Percentiles rank a stretch among this genome's conserved stretches.
Conservation (phyloP, 2,888 invertebrate species). For the Drosophila pseudotakahashii region DNA sequence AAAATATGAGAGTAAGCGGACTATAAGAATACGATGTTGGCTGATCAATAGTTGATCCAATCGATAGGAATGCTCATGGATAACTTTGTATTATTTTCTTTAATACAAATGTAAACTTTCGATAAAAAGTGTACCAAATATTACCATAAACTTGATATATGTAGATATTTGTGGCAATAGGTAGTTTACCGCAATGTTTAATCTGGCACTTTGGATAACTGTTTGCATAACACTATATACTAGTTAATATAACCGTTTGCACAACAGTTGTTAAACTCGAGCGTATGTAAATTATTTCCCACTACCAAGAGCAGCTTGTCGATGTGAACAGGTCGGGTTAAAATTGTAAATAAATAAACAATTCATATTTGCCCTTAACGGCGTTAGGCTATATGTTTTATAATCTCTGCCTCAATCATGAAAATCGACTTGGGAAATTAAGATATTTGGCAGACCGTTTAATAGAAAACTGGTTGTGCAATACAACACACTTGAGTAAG, state of each 20-base stretch:
- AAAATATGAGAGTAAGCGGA: no score
- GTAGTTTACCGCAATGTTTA: not conserved
- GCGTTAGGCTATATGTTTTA: conserved; percentile 5
- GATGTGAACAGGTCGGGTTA: not conserved
- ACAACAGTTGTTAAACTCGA: conserved; percentile 35
- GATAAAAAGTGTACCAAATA: no score
- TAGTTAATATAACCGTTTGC: conserved; percentile 28
- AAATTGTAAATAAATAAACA: conserved; percentile 17
- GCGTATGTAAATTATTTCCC: conserved; percentile 6
- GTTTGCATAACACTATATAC: conserved; percentile 24
- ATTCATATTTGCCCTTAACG: not conserved
- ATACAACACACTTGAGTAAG: not conserved
- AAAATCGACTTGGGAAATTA: conserved; percentile 8
- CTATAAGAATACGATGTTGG: no score
- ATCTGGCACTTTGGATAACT: conserved; percentile 11
- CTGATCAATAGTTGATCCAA: no score
- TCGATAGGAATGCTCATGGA: no score
- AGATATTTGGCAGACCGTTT: not conserved
- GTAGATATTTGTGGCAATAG: no score
- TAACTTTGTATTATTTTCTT: no score
- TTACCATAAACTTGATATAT: no score
- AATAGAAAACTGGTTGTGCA: not conserved
- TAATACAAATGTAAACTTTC: no score
- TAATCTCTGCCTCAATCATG: not conserved
- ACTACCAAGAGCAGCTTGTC: conserved; percentile 1